Conservation (phyloP, 2,797 vertebrate species). For the Luscinia megarhynchos region DNA sequence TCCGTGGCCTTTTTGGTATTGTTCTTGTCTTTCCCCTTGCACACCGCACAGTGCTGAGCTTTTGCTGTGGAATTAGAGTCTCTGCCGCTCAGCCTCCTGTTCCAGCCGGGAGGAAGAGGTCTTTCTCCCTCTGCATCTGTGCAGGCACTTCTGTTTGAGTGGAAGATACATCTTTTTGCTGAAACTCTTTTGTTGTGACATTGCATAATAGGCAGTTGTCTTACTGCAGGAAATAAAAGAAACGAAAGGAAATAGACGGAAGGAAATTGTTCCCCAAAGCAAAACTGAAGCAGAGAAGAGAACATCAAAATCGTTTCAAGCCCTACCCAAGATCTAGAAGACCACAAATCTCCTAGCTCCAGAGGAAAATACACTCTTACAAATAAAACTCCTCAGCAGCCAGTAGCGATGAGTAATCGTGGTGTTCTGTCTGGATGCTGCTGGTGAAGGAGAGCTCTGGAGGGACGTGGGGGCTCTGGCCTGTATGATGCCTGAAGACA, state of each 20-base stretch:
- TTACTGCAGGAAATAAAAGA: slow-evolving; percentile 60
- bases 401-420: slow-evolving; percentile 4
- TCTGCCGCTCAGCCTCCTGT: not conserved
- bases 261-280: slow-evolving; percentile 38
- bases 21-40: slow-evolving; percentile 26
- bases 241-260: slow-evolving; percentile 14
- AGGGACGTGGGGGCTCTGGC: slow-evolving; percentile 23
- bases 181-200: slow-evolving; percentile 64
- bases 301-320: slow-evolving; percentile 9
- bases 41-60: slow-evolving; percentile 55
- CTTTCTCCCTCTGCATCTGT: not conserved
- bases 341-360: slow-evolving; percentile 19
- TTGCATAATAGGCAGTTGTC: slow-evolving; percentile 62
- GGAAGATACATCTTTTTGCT: slow-evolving; percentile 55
- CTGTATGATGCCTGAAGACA: slow-evolving; percentile 84
- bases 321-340: slow-evolving; percentile 18
- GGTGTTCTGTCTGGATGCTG: slow-evolving; percentile 16
- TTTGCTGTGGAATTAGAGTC: slow-evolving; percentile 56
- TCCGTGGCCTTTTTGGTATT: slow-evolving; percentile 40
- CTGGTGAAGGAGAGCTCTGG: slow-evolving; percentile 46
- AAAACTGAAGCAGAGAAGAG: slow-evolving; percentile 26
- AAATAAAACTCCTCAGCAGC: slow-evolving; percentile 15
- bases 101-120: slow-evolving; percentile 65
- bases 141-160: slow-evolving; percentile 34
- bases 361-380: slow-evolving; percentile 28